Evolutionary conservation across 2,113 vertebrate species (phyloP).

Genomic region (Notarius lentiginosus): DNA sequence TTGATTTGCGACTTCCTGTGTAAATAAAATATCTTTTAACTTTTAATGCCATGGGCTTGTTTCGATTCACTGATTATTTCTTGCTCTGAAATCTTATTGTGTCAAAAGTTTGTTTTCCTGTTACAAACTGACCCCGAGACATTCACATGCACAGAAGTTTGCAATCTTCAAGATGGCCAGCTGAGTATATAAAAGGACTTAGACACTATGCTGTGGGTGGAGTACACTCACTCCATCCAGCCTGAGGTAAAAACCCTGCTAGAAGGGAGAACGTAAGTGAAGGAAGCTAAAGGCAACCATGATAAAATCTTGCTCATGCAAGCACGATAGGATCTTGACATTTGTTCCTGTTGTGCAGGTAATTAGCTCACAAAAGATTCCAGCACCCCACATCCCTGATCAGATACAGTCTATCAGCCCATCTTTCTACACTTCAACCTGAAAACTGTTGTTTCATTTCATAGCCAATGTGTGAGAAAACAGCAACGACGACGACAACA

Average conservation of each 20-base stretch:
- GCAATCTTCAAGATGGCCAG: background rate
- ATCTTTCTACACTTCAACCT: background rate
- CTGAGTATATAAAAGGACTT: background rate
- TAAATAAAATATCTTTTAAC: background rate
- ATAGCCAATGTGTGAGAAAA: background rate
- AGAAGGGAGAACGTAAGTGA: constrained; percentile 6
- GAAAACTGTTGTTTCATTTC: background rate
- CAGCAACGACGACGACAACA: background rate
- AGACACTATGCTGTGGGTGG: background rate
- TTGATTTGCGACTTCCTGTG: background rate
- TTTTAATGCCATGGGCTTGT: background rate
- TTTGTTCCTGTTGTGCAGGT: constrained; percentile 38
- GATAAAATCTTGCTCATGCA: constrained; percentile 35
- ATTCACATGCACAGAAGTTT: background rate
- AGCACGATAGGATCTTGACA: constrained; percentile 30
- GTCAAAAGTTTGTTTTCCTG: background rate
- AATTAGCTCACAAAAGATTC: constrained; percentile 22
- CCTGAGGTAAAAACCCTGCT: background rate
- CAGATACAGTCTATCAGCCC: constrained; percentile 17
- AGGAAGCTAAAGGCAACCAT: constrained; percentile 15
- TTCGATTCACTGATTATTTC: background rate
- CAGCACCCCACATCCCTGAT: constrained; percentile 13
- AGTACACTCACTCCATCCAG: background rate
- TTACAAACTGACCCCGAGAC: too few species aligned
- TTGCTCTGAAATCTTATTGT: background rate